Conservation (phyloP, 2,113 vertebrate species). For the Chaetodon trifascialis region DNA sequence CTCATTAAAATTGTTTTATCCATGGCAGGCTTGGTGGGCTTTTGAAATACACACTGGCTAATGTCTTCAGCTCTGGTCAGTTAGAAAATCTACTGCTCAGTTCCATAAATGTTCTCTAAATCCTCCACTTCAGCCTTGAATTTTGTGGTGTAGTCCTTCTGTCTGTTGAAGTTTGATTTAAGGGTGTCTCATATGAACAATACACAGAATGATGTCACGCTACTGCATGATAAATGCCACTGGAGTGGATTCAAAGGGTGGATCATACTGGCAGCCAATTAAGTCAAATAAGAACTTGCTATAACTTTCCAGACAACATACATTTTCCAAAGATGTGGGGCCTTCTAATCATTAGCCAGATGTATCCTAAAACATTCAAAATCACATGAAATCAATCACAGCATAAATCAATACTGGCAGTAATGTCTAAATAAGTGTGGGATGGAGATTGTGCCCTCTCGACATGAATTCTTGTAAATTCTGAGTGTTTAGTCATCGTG, state of each 20-base stretch:
- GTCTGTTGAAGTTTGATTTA: slow-evolving; percentile 69
- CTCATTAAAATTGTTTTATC: slow-evolving; percentile 47
- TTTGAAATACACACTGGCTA: slow-evolving; percentile 29
- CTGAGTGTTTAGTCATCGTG: slow-evolving; percentile 39
- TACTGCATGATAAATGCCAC: slow-evolving; percentile 64
- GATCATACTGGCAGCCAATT: slow-evolving; percentile 70
- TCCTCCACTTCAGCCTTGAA: slow-evolving; percentile 32
- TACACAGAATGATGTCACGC: slow-evolving; percentile 73
- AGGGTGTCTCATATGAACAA: slow-evolving; percentile 66
- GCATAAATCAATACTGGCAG: slow-evolving; percentile 60
- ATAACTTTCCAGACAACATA: slow-evolving; percentile 68
- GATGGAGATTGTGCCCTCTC: slow-evolving; percentile 31
- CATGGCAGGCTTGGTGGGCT: slow-evolving; percentile 25
- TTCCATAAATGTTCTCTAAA: slow-evolving; percentile 39
- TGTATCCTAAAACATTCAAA: slow-evolving; percentile 39
- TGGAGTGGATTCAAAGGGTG: slow-evolving; percentile 74
- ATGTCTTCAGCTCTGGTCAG: slow-evolving; percentile 35
- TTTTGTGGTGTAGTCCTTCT: slow-evolving; percentile 47
- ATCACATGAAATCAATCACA: slow-evolving; percentile 61
- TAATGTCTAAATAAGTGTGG: slow-evolving; percentile 44
- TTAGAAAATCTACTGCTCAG: slow-evolving; percentile 25
- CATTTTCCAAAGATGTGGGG: slow-evolving; percentile 64
- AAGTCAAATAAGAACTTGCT: slow-evolving; percentile 60
- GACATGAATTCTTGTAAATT: slow-evolving; percentile 45
- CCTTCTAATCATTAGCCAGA: slow-evolving; percentile 64